Conservation (phyloP, 2,113 vertebrate species). For the Haplochromis vanheusdeni region DNA sequence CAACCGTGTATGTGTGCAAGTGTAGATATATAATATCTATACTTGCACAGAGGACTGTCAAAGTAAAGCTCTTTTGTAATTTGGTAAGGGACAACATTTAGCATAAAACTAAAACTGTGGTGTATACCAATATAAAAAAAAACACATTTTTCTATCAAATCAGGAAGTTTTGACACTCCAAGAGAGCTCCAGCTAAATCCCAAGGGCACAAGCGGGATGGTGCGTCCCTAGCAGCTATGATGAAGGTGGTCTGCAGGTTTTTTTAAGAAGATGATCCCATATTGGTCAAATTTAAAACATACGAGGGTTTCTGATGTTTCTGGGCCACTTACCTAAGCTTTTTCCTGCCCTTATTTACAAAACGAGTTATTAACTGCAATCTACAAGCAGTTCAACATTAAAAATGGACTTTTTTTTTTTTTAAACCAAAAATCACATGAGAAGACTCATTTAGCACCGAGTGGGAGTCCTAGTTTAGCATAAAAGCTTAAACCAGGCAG, state of each 20-base stretch:
- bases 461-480: background rate
- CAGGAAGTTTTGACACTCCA: background rate
- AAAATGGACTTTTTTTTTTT: background rate
- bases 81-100: background rate
- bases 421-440: background rate
- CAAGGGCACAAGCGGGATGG: accelerated
- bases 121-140: background rate
- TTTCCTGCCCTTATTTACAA: background rate
- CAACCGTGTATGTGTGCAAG: accelerated
- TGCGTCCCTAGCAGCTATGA: accelerated
- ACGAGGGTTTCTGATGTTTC: accelerated
- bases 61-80: background rate
- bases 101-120: background rate
- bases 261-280: background rate
- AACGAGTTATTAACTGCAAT: background rate
- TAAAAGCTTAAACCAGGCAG: background rate
- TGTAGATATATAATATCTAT: accelerated
- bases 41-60: background rate
- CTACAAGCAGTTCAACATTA: background rate
- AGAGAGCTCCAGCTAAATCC: background rate
- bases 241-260: background rate
- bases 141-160: background rate
- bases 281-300: background rate
- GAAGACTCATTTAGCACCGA: background rate
- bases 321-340: accelerated